These are phyloP conservation scores for Exocentrus adspersus DNA, from an alignment of 2,888 invertebrate genomes.

Conservation along the genomic window DNA sequence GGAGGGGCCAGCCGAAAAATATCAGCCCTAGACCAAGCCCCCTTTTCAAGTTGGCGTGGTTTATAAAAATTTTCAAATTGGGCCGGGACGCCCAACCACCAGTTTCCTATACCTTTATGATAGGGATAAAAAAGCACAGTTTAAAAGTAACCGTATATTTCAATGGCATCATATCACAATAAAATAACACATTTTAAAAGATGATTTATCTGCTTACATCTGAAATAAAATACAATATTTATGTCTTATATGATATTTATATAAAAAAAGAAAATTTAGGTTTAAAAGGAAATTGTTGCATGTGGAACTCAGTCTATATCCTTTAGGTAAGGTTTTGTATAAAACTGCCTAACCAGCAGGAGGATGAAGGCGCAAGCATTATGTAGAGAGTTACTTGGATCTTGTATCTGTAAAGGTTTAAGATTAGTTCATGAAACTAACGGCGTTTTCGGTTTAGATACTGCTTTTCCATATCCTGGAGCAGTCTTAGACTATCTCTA, in stretches of 20 bases:
- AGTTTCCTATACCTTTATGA: too few relatives aligned
- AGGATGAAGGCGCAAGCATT: conserved; percentile 65
- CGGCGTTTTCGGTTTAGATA: too few relatives aligned
- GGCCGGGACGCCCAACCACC: too few relatives aligned
- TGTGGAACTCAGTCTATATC: conserved; percentile 36
- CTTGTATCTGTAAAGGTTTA: conserved; percentile 62
- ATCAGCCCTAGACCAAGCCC: too few relatives aligned
- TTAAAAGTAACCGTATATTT: conserved; percentile 4
- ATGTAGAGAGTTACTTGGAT: conserved; percentile 68
- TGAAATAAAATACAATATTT: background rate
- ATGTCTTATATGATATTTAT: background rate
- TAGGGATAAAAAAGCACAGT: too few relatives aligned
- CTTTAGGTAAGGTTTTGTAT: conserved; percentile 61
- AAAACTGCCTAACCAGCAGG: conserved; percentile 65
- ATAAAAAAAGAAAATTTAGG: background rate
- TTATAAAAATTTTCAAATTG: too few relatives aligned
- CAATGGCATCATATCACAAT: conserved; percentile 16
- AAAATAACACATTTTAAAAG: too few relatives aligned
- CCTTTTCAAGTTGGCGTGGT: too few relatives aligned
- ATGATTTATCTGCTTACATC: background rate
- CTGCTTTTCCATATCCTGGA: too few relatives aligned
- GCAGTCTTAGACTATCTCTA: too few relatives aligned
- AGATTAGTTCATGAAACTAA: too few relatives aligned
- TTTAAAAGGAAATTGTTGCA: background rate
- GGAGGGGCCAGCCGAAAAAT: too few relatives aligned